A percentile compares a stretch with the other conserved stretches of the same genome.
phyloP scores from a whole-genome alignment of 2,113 vertebrate species.

The Sebastes fasciatus region DNA sequence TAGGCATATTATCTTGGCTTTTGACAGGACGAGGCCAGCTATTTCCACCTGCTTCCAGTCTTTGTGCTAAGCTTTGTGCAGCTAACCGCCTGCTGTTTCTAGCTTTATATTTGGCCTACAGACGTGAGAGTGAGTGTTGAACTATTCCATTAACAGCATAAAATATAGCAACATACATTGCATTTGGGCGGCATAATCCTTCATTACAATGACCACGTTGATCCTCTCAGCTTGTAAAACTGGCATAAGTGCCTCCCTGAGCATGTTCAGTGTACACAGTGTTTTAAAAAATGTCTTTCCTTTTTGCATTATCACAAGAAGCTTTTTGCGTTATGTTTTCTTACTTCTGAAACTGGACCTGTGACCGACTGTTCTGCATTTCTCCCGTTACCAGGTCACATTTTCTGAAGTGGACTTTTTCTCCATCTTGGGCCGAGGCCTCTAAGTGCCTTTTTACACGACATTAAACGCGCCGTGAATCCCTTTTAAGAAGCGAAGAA shows the following conservation, averaged over 20 bases:
- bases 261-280: neutral
- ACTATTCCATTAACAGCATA: too few relatives aligned
- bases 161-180: too few relatives aligned
- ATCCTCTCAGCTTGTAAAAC: neutral
- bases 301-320: too few relatives aligned
- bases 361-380: too few relatives aligned
- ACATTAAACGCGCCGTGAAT: conserved; percentile 5
- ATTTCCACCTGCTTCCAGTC: neutral
- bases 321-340: neutral
- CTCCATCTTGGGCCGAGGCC: neutral
- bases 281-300: neutral
- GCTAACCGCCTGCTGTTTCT: neutral
- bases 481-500: neutral
- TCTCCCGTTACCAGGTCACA: neutral
- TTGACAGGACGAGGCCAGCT: neutral
- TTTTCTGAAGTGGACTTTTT: neutral
- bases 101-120: neutral
- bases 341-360: neutral
- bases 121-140: too few relatives aligned
- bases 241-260: neutral
- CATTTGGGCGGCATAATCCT: too few relatives aligned
- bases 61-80: neutral
- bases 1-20: neutral
- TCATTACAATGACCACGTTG: neutral
- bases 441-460: neutral